Conservation (phyloP, 1,140 invertebrate genomes). For the Aphidius gifuensis region DNA sequence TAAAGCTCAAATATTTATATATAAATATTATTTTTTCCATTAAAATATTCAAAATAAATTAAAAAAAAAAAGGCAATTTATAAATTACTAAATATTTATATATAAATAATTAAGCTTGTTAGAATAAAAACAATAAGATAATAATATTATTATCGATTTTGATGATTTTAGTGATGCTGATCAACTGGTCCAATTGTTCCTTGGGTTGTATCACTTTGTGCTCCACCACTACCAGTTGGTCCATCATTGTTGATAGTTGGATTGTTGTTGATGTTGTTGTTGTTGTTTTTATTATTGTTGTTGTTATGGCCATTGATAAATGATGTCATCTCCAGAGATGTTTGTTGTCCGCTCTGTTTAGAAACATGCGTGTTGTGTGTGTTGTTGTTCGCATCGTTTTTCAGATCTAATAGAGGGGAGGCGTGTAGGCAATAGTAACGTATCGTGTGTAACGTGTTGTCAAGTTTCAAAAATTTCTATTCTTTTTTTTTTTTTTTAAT, state of each 20-base stretch:
- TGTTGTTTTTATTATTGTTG: conserved; percentile 45
- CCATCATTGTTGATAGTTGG: conserved; percentile 10
- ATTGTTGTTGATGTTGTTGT: too few relatives aligned
- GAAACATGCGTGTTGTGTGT: conserved; percentile 55
- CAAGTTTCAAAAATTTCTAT: conserved; percentile 8
- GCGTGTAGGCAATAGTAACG: conserved; percentile 47
- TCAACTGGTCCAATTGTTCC: conserved; percentile 3
- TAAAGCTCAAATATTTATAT: too few relatives aligned
- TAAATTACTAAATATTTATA: too few relatives aligned
- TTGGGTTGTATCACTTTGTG: conserved; percentile 1
- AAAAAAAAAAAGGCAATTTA: too few relatives aligned
- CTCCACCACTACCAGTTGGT: conserved; percentile 27
- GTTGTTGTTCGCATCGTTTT: conserved; percentile 47
- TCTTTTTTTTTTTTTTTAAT: conserved; percentile 26
- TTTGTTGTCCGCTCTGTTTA: conserved; percentile 54
- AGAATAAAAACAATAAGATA: neutral
- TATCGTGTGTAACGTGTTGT: conserved; percentile 47
- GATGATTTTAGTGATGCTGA: conserved; percentile 8
- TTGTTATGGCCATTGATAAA: conserved; percentile 62
- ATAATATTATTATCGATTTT: neutral
- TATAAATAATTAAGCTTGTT: too few relatives aligned
- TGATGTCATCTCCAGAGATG: conserved; percentile 61
- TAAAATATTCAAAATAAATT: too few relatives aligned
- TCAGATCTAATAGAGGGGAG: conserved; percentile 48
- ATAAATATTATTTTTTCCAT: too few relatives aligned